phyloP scores from a whole-genome alignment of 2,113 vertebrate species.

The Parotia lawesii region DNA sequence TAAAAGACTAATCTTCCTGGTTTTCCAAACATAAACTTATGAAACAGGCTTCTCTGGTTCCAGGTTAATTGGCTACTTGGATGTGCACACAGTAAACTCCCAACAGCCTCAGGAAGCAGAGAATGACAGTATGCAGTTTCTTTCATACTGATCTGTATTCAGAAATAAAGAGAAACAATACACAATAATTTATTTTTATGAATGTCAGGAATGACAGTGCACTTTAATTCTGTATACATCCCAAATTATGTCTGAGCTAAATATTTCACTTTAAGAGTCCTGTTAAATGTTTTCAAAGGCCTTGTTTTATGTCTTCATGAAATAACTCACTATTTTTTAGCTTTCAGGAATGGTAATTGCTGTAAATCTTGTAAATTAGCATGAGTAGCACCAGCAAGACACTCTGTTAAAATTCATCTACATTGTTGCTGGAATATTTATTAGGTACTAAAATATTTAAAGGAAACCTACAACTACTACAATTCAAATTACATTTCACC shows the following conservation, averaged over 20 bases:
- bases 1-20: background rate
- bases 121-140: background rate
- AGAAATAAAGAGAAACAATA: constrained; percentile 56
- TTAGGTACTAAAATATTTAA: constrained; percentile 68
- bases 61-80: background rate
- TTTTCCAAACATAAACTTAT: background rate
- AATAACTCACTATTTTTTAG: constrained; percentile 60
- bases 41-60: background rate
- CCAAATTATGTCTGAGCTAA: constrained; percentile 56
- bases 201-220: constrained; percentile 57
- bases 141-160: constrained; percentile 46
- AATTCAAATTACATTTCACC: constrained; percentile 50
- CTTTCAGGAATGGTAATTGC: constrained; percentile 59
- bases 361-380: constrained; percentile 70
- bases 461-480: constrained; percentile 35
- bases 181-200: constrained; percentile 66
- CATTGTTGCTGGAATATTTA: constrained; percentile 61
- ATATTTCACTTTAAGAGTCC: constrained; percentile 64
- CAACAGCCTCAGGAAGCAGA: background rate
- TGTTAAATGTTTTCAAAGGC: constrained; percentile 62
- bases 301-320: constrained; percentile 47
- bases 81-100: background rate
- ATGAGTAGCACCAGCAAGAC: constrained; percentile 49
- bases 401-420: constrained; percentile 60
- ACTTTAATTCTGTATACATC: constrained; percentile 57